These are phyloP conservation scores for Dione vanillae DNA, from an alignment of 2,888 invertebrate genomes.

Conservation along the genomic window DNA sequence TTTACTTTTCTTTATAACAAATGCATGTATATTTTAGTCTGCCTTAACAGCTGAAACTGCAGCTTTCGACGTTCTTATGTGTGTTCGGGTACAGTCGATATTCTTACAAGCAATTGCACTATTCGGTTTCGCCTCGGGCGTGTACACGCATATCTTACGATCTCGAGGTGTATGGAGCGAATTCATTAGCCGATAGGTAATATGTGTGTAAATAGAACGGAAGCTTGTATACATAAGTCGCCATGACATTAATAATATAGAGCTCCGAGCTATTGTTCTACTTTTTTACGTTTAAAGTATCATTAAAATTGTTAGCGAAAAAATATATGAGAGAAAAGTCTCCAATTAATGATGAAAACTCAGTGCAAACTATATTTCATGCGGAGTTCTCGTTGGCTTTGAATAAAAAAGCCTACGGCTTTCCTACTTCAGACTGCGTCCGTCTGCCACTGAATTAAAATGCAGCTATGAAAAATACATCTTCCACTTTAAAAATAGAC, in stretches of 20 bases:
- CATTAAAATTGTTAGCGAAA: constrained; percentile 18
- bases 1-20: constrained; percentile 49
- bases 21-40: constrained; percentile 47
- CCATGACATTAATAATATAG: constrained; percentile 60
- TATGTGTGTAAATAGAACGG: constrained; percentile 81
- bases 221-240: constrained; percentile 67
- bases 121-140: constrained; percentile 55
- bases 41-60: constrained; percentile 32
- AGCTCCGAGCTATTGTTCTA: constrained; percentile 25
- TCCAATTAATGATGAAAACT: constrained; percentile 19
- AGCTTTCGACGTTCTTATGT: constrained; percentile 36
- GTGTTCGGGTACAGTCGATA: constrained; percentile 49
- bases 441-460: constrained; percentile 50
- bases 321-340: background rate
- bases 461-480: constrained; percentile 61
- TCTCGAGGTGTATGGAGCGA: constrained; percentile 71
- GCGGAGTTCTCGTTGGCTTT: constrained; percentile 25
- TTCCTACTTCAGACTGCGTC: constrained; percentile 41
- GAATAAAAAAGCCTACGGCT: constrained; percentile 35
- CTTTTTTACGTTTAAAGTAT: constrained; percentile 45
- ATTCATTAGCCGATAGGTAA: constrained; percentile 71
- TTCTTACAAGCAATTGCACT: constrained; percentile 45
- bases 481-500: constrained; percentile 69
- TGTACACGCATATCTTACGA: constrained; percentile 76
- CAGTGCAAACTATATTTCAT: constrained; percentile 30